A percentile compares a stretch with the other conserved stretches of the same genome.
Conservation (phyloP, 2,113 vertebrate species). For the Toxotes chatareus region DNA sequence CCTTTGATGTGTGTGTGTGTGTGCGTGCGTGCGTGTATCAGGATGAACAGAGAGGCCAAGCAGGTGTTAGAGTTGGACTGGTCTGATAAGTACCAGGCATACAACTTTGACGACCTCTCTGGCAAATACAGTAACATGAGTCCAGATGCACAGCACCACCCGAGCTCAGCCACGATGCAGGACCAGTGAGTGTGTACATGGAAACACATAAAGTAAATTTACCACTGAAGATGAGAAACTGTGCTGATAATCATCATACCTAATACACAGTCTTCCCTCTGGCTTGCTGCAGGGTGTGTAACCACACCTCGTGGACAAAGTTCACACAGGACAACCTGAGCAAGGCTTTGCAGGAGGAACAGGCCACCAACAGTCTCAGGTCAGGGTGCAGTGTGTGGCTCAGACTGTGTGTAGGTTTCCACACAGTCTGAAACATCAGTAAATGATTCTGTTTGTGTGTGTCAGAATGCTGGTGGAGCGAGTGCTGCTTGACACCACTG, state of each 20-base stretch:
- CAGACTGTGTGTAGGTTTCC: background rate
- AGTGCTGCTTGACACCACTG: slow-evolving; percentile 85
- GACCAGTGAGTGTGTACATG: slow-evolving; percentile 83
- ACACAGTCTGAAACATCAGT: background rate
- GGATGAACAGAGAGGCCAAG: slow-evolving; percentile 88
- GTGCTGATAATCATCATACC: background rate
- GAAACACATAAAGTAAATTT: background rate
- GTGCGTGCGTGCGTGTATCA: slow-evolving; percentile 66
- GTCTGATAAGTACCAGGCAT: slow-evolving; percentile 91
- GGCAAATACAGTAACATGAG: slow-evolving; percentile 84
- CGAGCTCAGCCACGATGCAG: slow-evolving; percentile 83
- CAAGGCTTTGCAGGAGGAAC: slow-evolving; percentile 83
- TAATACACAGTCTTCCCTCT: background rate
- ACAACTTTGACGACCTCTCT: slow-evolving; percentile 85
- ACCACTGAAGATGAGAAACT: slow-evolving; percentile 7
- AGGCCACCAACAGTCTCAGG: slow-evolving; percentile 85
- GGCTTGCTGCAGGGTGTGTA: slow-evolving; percentile 83
- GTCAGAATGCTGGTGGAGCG: slow-evolving; percentile 82
- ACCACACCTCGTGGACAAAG: slow-evolving; percentile 84
- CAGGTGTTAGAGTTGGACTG: slow-evolving; percentile 89
- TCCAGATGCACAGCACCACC: slow-evolving; percentile 84
- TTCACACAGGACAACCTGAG: slow-evolving; percentile 88
- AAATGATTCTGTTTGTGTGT: background rate
- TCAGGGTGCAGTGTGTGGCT: slow-evolving; percentile 26
- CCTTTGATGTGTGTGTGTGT: slow-evolving; percentile 8